Evolutionary conservation across 2,113 vertebrate genomes (phyloP).

Genomic region (Melospiza melodia): DNA sequence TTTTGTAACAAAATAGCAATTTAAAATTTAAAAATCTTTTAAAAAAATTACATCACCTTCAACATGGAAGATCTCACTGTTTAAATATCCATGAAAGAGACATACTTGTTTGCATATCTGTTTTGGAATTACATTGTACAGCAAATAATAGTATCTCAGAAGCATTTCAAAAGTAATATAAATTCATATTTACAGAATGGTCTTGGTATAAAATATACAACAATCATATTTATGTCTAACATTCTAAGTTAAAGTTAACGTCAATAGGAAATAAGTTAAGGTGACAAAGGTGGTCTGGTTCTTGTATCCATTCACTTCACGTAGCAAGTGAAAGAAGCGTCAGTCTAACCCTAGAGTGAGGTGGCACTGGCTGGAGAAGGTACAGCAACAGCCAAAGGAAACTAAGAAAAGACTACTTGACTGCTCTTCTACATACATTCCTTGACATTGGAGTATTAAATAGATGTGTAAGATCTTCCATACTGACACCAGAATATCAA

Average conservation of each 20-base stretch:
- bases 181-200: constrained; percentile 80
- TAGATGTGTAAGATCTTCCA: constrained; percentile 80
- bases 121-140: constrained; percentile 78
- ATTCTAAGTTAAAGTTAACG: constrained; percentile 77
- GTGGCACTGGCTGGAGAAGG: constrained; percentile 71
- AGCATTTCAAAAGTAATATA: constrained; percentile 81
- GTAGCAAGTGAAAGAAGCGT: constrained; percentile 71
- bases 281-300: constrained; percentile 75
- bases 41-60: constrained; percentile 83
- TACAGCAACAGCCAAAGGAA: constrained; percentile 76
- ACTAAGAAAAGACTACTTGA: constrained; percentile 72
- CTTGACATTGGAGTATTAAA: constrained; percentile 73
- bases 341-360: constrained; percentile 63
- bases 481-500: constrained; percentile 81
- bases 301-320: constrained; percentile 72
- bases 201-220: constrained; percentile 79
- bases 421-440: constrained; percentile 73
- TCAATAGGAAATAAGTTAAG: constrained; percentile 79
- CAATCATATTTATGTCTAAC: constrained; percentile 77
- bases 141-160: constrained; percentile 81
- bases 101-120: constrained; percentile 80
- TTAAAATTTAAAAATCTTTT: constrained; percentile 83
- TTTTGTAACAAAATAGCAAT: constrained; percentile 86
- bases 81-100: constrained; percentile 82
- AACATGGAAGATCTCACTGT: constrained; percentile 84